Conservation (phyloP, 2,797 vertebrate species). For the Gymnoscopelus braueri region DNA sequence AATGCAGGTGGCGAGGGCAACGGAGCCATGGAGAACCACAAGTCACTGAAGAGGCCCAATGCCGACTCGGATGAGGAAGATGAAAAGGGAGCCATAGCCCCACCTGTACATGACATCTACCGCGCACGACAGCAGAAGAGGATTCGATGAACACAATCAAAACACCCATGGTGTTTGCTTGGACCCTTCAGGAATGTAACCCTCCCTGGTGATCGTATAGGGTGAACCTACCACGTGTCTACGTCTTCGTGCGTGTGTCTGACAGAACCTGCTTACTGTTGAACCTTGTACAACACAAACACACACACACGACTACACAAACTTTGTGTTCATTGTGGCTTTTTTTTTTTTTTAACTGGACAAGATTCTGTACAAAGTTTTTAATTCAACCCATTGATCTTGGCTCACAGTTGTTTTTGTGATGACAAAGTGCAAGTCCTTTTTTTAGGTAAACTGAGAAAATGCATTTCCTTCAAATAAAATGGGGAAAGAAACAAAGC, state of each 20-base stretch:
- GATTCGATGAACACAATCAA: conserved; percentile 86
- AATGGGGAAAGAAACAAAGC: conserved; percentile 64
- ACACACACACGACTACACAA: conserved; percentile 30
- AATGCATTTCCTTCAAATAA: conserved; percentile 82
- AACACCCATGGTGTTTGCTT: conserved; percentile 1
- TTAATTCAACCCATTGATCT: conserved; percentile 78
- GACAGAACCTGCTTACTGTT: conserved; percentile 46
- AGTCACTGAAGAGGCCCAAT: conserved; percentile 94
- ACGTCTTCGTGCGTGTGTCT: conserved; percentile 38
- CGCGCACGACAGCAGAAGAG: conserved; percentile 97
- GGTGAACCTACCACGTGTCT: conserved; percentile 38
- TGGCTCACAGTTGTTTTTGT: conserved; percentile 70
- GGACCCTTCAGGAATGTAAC: conserved; percentile 67
- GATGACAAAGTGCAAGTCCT: conserved; percentile 65
- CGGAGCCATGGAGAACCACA: conserved; percentile 93
- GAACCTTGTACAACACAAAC: conserved; percentile 49
- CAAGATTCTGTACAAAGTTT: conserved; percentile 84
- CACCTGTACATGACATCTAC: conserved; percentile 97
- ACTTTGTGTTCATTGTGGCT: conserved; percentile 56
- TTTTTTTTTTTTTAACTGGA: conserved; percentile 82
- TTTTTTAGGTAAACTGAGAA: conserved; percentile 77
- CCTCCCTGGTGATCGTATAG: conserved; percentile 24
- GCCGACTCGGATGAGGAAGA: conserved; percentile 98
- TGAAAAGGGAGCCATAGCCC: conserved; percentile 95
- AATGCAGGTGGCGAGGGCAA: conserved; percentile 92